phyloP scores from a whole-genome alignment of 2,113 vertebrate genomes.

The Pleuronectes platessa region DNA sequence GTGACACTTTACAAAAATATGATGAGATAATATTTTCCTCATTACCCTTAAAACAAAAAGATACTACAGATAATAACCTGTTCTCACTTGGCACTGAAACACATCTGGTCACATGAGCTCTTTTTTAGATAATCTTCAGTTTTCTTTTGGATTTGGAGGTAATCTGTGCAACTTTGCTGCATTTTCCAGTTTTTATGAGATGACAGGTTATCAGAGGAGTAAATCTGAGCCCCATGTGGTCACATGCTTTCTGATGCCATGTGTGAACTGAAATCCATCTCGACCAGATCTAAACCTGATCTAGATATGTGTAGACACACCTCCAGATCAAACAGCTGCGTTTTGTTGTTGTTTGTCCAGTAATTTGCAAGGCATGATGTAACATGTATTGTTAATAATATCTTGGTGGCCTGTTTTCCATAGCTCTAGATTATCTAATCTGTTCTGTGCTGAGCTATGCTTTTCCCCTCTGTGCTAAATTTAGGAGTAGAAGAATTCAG shows the following conservation, averaged over 20 bases:
- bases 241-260: constrained; percentile 20
- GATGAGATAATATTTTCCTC: background rate
- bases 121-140: no score
- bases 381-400: constrained; percentile 2
- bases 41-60: background rate
- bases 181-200: no score
- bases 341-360: no score
- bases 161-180: no score
- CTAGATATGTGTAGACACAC: background rate
- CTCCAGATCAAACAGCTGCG: background rate
- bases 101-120: background rate
- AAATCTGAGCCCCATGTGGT: no score
- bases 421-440: constrained; percentile 6
- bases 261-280: constrained; percentile 39
- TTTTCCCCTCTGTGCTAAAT: constrained; percentile 41
- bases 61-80: background rate
- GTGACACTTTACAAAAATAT: background rate
- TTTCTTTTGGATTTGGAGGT: no score
- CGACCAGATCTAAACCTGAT: background rate
- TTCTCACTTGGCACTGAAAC: background rate
- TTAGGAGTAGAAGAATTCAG: constrained; percentile 53
- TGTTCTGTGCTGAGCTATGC: constrained; percentile 47
- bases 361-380: background rate
- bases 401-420: constrained; percentile 22
- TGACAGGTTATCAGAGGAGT: no score